Conservation (phyloP, 1,140 invertebrate species). For the Pseudachorutes palmiensis region DNA sequence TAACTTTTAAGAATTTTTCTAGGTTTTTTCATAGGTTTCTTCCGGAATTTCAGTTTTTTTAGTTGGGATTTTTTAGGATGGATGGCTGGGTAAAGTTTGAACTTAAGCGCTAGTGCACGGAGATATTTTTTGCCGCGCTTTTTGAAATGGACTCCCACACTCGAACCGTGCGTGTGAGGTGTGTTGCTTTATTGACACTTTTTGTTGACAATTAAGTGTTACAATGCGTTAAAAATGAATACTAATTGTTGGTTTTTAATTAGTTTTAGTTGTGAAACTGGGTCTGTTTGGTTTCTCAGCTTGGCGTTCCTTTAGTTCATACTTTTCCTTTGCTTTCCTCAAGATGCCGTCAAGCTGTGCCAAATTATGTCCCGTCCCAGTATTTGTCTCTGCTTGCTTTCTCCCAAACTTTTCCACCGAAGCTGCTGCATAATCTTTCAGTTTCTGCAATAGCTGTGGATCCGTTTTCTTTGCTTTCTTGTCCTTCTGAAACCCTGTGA, state of each 20-base stretch:
- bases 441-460: background rate
- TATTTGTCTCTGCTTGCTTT: background rate
- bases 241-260: background rate
- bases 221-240: background rate
- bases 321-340: background rate
- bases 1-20: too few relatives aligned
- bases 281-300: background rate
- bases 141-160: too few relatives aligned
- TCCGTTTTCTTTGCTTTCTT: background rate
- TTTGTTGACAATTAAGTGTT: background rate
- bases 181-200: background rate
- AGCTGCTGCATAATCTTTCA: background rate
- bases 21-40: too few relatives aligned
- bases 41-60: too few relatives aligned
- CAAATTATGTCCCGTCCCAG: background rate
- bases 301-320: background rate
- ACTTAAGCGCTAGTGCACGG: too few relatives aligned
- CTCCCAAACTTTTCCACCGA: background rate
- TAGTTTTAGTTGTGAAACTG: background rate
- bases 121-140: too few relatives aligned
- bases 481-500: conserved; percentile 1
- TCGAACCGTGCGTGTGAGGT: too few relatives aligned
- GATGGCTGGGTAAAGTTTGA: too few relatives aligned
- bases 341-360: background rate
- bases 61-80: too few relatives aligned